Evolutionary conservation across 2,113 vertebrate genomes (phyloP), one percentile per base, ranked within the genome.

Genomic region (Hippolais icterina): DNA sequence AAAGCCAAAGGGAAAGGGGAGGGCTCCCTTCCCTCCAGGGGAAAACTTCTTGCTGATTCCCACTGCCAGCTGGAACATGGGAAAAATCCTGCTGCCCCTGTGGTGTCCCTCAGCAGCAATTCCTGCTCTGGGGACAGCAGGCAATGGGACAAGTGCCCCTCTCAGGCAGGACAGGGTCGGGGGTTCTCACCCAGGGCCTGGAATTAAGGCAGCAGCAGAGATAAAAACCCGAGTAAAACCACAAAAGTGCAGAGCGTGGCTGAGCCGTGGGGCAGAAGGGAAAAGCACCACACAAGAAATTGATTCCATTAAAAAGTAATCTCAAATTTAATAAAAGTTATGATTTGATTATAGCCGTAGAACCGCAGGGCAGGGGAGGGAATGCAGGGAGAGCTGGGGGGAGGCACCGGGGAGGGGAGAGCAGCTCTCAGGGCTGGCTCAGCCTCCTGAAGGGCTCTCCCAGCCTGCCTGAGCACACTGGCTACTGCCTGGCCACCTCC

Each of bases 281-380:
- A 97, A 90, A 98, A 96, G 96, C 97, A 95, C 96, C 95, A 72
- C 90, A 81, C 97, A 96, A 98, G 98, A 98, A 98, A 98, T 98
- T 98, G 98, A 98, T 98, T 98, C 98, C 97, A 98, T 98, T 98
- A 98, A 98, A 98, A 98, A 98, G 97, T 98, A 98, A 98, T 98
- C 98, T 98, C 97, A 96, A 98, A 98, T 98, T 98, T 98, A 98
- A 98, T 98, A 98, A 98, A 98, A 98, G 97, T 98, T 98, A 97
- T 96, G 96, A 98, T 98, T 98, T 98, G 97, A 98, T 98, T 98
- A 98, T 92, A 98, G 96, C 97, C 15, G 72, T 46, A 95, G 97
- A 98, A 98, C 97, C 93, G 76, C 94, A 97, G 98, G 97, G 97
- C 97, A 97, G 97, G 96, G 87, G 52, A 97, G 93, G 83, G 61